Evolutionary conservation across 2,888 invertebrate genomes (phyloP).

Genomic region (Cosmia trapezina): DNA sequence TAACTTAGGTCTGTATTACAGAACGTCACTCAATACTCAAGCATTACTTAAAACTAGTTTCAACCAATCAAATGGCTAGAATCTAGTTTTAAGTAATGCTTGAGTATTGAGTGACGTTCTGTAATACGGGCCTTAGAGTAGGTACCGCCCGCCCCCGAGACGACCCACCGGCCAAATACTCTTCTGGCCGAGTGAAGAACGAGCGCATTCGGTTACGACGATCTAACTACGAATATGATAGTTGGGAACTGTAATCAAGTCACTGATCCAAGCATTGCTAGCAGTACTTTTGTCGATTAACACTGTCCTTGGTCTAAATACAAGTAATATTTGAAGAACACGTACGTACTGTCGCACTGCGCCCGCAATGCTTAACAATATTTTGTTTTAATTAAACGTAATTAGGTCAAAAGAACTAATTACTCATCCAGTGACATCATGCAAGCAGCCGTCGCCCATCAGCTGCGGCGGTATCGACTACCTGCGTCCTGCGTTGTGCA

Average conservation of each 20-base stretch:
- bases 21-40: no score
- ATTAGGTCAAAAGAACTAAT: constrained; percentile 59
- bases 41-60: no score
- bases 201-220: neutral
- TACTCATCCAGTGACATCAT: constrained; percentile 75
- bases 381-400: constrained; percentile 13
- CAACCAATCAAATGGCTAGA: no score
- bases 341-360: constrained; percentile 7
- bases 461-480: constrained; percentile 53
- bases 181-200: neutral
- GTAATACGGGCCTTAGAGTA: no score
- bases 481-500: constrained; percentile 12
- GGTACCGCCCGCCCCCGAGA: no score
- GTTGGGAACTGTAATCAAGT: constrained; percentile 28
- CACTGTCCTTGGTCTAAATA: constrained; percentile 56
- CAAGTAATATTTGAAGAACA: constrained; percentile 5
- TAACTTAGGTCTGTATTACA: no score
- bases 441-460: constrained; percentile 58
- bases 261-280: constrained; percentile 2
- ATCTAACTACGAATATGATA: constrained; percentile 9
- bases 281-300: constrained; percentile 7
- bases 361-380: neutral
- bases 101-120: no score
- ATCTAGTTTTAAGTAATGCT: no score
- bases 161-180: neutral